These are phyloP conservation scores for Temnothorax rugatulus DNA, from an alignment of 2,888 invertebrate genomes.

Conservation along the genomic window DNA sequence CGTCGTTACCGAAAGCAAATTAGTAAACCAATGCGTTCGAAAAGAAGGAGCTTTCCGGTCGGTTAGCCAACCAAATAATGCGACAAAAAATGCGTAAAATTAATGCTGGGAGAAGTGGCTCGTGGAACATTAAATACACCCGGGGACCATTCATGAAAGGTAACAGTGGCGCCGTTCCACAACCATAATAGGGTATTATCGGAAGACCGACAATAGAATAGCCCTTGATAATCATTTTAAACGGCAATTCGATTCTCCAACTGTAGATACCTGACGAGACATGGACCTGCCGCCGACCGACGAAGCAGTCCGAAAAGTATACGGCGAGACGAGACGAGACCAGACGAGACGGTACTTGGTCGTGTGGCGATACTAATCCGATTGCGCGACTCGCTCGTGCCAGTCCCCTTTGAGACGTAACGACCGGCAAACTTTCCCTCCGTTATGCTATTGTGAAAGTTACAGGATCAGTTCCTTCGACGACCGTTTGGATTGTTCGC, in stretches of 20 bases:
- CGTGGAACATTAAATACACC: neutral
- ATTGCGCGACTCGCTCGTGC: constrained; percentile 59
- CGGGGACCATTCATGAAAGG: constrained; percentile 18
- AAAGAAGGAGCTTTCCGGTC: constrained; percentile 52
- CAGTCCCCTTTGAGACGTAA: constrained; percentile 58
- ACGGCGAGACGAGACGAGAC: constrained; percentile 7
- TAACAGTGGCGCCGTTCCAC: constrained; percentile 17
- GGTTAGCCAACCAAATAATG: constrained; percentile 49
- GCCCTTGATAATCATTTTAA: constrained; percentile 60
- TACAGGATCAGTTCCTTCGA: constrained; percentile 42
- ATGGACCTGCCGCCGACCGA: neutral
- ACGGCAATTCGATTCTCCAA: constrained; percentile 23
- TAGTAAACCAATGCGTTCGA: constrained; percentile 58
- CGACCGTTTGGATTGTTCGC: constrained; percentile 13
- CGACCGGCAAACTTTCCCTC: constrained; percentile 48
- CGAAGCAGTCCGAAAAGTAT: constrained; percentile 20
- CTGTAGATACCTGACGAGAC: constrained; percentile 48
- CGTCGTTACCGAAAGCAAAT: constrained; percentile 55
- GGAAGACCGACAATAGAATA: constrained; percentile 63
- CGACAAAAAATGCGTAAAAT: constrained; percentile 57
- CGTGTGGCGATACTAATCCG: constrained; percentile 60
- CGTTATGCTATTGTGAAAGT: constrained; percentile 47
- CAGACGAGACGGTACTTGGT: constrained; percentile 16
- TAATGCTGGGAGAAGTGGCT: neutral
- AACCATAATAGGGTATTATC: constrained; percentile 66